phyloP scores from a whole-genome alignment of 2,888 invertebrate genomes.

The Drosophila affinis region DNA sequence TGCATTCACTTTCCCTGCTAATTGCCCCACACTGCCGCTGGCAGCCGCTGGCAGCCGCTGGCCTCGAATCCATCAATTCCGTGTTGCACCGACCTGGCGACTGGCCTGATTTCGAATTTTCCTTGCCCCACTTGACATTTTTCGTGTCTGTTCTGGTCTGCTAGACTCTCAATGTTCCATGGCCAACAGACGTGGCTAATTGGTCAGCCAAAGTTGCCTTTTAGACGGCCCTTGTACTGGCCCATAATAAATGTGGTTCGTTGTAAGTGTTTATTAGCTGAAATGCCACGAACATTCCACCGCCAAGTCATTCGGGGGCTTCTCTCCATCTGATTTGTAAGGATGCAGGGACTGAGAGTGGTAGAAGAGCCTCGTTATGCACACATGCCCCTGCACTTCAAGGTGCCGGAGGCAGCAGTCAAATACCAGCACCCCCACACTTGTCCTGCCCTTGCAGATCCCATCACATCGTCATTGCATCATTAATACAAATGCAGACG shows the following conservation, averaged over 20 bases:
- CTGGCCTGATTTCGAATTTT: conserved; percentile 21
- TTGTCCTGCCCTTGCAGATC: background rate
- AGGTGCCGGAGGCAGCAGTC: conserved; percentile 63
- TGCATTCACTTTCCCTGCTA: conserved; percentile 7
- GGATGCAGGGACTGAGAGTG: background rate
- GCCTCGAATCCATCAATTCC: conserved; percentile 38
- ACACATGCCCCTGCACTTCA: conserved; percentile 68
- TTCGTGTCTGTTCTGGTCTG: conserved; percentile 50
- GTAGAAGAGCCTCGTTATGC: conserved; percentile 53
- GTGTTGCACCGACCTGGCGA: background rate
- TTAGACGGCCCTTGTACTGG: background rate
- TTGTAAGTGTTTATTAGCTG: conserved; percentile 50
- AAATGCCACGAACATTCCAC: conserved; percentile 22
- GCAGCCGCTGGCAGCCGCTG: background rate
- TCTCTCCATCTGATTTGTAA: conserved; percentile 11
- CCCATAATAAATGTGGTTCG: conserved; percentile 50
- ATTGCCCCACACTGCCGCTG: conserved; percentile 19
- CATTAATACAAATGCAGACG: conserved; percentile 63
- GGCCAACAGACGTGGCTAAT: conserved; percentile 56
- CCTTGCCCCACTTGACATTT: conserved; percentile 10
- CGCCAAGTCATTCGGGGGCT: too few relatives aligned
- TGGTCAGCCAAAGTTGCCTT: conserved; percentile 61
- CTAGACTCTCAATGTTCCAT: conserved; percentile 45
- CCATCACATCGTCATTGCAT: conserved; percentile 10
- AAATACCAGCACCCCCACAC: conserved; percentile 48